Conservation (phyloP, 1,140 invertebrate genomes). For the Drosophila bocki region DNA sequence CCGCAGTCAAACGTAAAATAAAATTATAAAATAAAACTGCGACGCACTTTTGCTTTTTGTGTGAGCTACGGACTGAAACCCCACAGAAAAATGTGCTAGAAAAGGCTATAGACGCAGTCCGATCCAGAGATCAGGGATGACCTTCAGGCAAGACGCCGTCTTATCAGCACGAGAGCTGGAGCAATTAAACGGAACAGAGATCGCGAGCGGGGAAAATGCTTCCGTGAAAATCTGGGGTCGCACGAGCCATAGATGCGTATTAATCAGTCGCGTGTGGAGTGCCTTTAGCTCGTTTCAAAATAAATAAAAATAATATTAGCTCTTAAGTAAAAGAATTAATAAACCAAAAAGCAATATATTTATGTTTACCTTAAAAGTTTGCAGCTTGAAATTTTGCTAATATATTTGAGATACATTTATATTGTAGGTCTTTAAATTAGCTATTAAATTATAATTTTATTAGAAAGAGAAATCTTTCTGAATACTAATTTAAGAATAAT, state of each 20-base stretch:
- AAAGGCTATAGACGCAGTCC: constrained; percentile 16
- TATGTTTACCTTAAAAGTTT: too few species aligned
- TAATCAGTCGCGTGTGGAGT: constrained; percentile 11
- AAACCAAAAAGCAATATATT: too few species aligned
- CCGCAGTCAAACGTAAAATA: constrained; percentile 25
- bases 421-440: too few species aligned
- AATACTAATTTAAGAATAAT: not conserved
- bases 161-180: constrained; percentile 22
- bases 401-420: too few species aligned
- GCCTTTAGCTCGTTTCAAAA: not conserved
- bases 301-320: too few species aligned
- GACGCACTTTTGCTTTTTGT: constrained; percentile 64
- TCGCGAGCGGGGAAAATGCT: constrained; percentile 5
- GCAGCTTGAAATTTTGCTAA: too few species aligned
- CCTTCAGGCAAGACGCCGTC: constrained; percentile 34
- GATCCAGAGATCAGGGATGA: constrained; percentile 37
- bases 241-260: constrained; percentile 8
- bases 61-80: constrained; percentile 21
- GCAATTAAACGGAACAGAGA: constrained; percentile 25
- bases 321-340: not conserved
- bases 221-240: constrained; percentile 28
- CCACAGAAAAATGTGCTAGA: constrained; percentile 9
- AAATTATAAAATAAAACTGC: constrained; percentile 51
- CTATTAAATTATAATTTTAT: too few species aligned
- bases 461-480: too few species aligned